Evolutionary conservation across 2,888 invertebrate species (phyloP), one percentile per base, ranked within the genome.

Genomic region (Scaptomyza reducta): DNA sequence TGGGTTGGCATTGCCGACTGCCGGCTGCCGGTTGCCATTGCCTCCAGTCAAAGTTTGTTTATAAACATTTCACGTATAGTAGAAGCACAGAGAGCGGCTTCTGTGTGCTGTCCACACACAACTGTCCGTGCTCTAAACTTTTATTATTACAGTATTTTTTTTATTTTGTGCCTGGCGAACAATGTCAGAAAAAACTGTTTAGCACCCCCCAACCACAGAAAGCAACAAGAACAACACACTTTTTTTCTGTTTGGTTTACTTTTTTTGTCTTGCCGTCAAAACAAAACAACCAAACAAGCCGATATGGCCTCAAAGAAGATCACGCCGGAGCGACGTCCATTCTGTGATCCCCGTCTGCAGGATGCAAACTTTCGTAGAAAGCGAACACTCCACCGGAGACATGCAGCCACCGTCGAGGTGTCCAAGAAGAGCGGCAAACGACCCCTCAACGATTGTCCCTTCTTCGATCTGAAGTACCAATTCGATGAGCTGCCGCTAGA

Each of bases 401-500:
- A 61, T 62, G 64, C 18, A 18, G 31, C 13, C n/a, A n/a, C 3
- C 3, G 1, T 1, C 1, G 56, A 56, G 7, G 1, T 14, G 16
- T 62, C n/a, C 0, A 70, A 75, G 35, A 83, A 79, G 41, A 51
- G 55, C 10, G 80, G 71, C 33, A 83, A 77, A 40, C 56, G 90
- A 9, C 87, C 84, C 9, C 70, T 91, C 25, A 90, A 90, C 44
- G 92, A 92, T 63, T 89, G 89, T 35, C 91, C 91, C 6, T 92
- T 92, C 58, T 92, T 91, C 70, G 74, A 77, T 33, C 81, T 91
- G 55, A 66, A 76, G 33, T 91, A 92, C 67, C 64, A 79, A 18
- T 83, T 81, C 29, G 92, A 92, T 72, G 90, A 92, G 57, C 71
- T 92, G 73, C 92, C 92, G 1, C 68, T 92, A 29, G 92, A 92